phyloP scores from a whole-genome alignment of 2,888 invertebrate genomes.

The Rotaria macrura region DNA sequence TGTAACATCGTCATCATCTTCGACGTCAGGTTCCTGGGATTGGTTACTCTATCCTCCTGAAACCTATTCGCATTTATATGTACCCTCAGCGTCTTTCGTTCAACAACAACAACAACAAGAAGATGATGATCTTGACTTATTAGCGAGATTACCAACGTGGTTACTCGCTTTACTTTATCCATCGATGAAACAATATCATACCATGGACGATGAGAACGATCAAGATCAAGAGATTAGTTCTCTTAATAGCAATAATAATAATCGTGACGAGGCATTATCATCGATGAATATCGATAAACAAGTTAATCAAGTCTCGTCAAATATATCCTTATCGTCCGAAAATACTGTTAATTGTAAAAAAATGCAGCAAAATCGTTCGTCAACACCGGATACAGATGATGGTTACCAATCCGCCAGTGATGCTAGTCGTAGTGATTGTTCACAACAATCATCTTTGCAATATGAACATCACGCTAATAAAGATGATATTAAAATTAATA shows the following conservation, averaged over 20 bases:
- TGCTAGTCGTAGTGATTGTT: background rate
- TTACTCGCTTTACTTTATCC: background rate
- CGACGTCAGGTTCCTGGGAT: background rate
- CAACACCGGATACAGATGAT: conserved; percentile 6
- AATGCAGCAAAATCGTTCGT: background rate
- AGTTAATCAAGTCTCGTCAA: background rate
- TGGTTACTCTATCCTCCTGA: background rate
- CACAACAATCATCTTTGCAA: background rate
- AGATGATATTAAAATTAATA: background rate
- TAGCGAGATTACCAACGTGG: background rate
- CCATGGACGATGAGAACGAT: background rate
- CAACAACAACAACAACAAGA: background rate
- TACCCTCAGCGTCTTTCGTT: background rate
- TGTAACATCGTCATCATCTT: background rate
- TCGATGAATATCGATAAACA: background rate
- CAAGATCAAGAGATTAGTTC: background rate
- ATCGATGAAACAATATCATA: background rate
- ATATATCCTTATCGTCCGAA: conserved; percentile 6
- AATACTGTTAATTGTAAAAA: background rate
- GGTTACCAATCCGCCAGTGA: conserved; percentile 1
- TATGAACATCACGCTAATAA: background rate
- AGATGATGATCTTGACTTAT: background rate
- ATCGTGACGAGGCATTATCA: background rate
- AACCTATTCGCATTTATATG: background rate
- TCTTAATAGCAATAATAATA: background rate